These are phyloP conservation scores for Pocillopora grandis DNA, from an alignment of 92 coral and sea anemone genomes.

Conservation along the genomic window DNA sequence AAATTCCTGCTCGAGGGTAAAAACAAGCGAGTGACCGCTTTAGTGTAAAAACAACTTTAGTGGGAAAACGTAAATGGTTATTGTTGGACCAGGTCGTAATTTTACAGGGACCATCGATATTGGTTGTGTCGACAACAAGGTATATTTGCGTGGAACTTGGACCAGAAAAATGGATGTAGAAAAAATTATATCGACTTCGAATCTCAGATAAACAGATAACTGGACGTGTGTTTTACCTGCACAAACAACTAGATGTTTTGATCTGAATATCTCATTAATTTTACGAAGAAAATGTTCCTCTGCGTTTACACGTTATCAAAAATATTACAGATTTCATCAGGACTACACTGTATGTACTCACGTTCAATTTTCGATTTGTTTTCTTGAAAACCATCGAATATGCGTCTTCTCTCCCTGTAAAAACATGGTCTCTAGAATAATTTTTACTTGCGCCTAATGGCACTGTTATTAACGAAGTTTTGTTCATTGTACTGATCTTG, in stretches of 20 bases:
- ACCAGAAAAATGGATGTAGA: not conserved
- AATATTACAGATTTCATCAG: not conserved
- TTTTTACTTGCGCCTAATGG: not conserved
- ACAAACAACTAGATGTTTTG: not conserved
- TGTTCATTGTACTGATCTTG: not conserved
- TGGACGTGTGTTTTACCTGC: not conserved
- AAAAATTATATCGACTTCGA: not conserved
- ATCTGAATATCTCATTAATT: not conserved
- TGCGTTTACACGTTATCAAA: not conserved
- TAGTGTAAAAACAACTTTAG: too few species aligned
- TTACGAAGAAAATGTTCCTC: not conserved
- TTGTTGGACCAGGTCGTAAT: too few species aligned
- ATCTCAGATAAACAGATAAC: not conserved
- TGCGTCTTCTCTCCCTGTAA: not conserved
- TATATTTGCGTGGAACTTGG: not conserved
- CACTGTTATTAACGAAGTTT: not conserved
- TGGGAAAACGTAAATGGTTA: too few species aligned
- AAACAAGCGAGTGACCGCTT: too few species aligned
- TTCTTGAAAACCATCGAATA: not conserved
- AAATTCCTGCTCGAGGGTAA: too few species aligned
- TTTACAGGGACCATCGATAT: too few species aligned
- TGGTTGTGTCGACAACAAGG: not conserved
- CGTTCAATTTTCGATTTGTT: not conserved
- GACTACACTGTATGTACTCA: not conserved
- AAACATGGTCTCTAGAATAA: not conserved